Percentiles rank a stretch among this genome's conserved stretches.
These are phyloP conservation scores for Paracentrotus lividus DNA, from an alignment of 53 echinoderm and acorn worm species.

Conservation along the genomic window DNA sequence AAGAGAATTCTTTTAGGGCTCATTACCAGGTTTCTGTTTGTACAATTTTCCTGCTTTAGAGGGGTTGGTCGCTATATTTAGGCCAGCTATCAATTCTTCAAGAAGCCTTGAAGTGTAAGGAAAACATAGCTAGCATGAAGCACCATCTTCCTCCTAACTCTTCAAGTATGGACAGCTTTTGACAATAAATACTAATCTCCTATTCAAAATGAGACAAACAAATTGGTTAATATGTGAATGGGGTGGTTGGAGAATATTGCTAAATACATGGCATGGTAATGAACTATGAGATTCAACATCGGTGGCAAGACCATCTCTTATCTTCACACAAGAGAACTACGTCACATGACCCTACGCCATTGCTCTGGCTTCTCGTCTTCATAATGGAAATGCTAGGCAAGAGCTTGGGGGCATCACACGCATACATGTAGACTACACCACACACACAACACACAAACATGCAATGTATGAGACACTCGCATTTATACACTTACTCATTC, in stretches of 20 bases:
- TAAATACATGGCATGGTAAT: slow-evolving; percentile 52
- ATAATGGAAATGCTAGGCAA: slow-evolving; percentile 62
- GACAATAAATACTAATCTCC: not conserved
- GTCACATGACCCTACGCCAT: slow-evolving; percentile 66
- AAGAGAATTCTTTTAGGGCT: not conserved
- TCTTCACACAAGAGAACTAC: slow-evolving; percentile 45
- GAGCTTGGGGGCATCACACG: slow-evolving; percentile 57
- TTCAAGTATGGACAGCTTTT: not conserved
- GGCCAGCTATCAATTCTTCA: not conserved
- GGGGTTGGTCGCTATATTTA: not conserved
- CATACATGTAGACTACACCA: slow-evolving; percentile 47
- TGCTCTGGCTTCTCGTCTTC: slow-evolving; percentile 57
- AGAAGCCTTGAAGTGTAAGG: not conserved
- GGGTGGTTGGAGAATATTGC: not conserved
- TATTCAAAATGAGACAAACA: not conserved
- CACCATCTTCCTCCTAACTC: not conserved
- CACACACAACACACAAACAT: slow-evolving; percentile 63
- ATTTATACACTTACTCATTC: slow-evolving; percentile 66
- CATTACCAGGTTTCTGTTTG: not conserved
- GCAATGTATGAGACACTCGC: slow-evolving; percentile 64
- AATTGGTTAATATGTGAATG: slow-evolving; percentile 10
- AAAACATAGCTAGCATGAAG: not conserved
- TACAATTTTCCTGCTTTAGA: not conserved
- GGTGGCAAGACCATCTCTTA: slow-evolving; percentile 26
- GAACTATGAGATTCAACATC: slow-evolving; percentile 36